Base-by-base conservation (phyloP, 1,140 invertebrate genomes). In the Brachionus manjavacas region DNA sequence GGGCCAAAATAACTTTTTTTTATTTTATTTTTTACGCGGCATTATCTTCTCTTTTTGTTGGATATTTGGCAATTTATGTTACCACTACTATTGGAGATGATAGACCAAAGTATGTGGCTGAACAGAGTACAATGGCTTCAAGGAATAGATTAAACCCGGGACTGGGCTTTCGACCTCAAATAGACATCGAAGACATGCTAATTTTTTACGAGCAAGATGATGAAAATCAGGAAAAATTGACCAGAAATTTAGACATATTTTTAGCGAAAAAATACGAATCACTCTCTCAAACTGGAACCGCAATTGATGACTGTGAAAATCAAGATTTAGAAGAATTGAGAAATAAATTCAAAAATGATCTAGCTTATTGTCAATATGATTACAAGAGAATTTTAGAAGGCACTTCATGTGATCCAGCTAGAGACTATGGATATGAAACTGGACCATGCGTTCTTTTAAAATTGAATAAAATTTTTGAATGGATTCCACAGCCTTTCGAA, bases 391-490 rank as follows among this genome's bases (percentile, higher is more conserved):
- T 81, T 64, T 25, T 81, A 28, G 49, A 81, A 43, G 8, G 12
- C 9, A 81, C 79, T 0, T 25, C 79, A 8, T 81, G 79, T 43
- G 52, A 60, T 20, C 79, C 79, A 35, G 11, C 12, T 16, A 16
- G 4, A 9, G 20, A 81, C 39, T 81, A 64, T 81, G 79, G 79
- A 43, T 81, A 81, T 46, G 55, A 4, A 39, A 31, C 2, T 3
- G 79, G 52, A 25, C 52, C 79, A 23, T 81, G 79, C 46, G 55
- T 81, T n/a, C 20, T 35, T 64, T 41, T 81, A 20, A 81, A 81
- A 64, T 25, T 81, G n/a, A 81, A 81, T 35, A 60, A 46, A 23
- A 81, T 81, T 64, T 64, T 64, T 46, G 31, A 81, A 11, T 81
- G 79, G 79, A 16, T 31, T 41, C 79, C 79, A 20, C n/a, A 43